phyloP scores from a whole-genome alignment of 2,888 invertebrate species.

The Amphimallon solstitiale region DNA sequence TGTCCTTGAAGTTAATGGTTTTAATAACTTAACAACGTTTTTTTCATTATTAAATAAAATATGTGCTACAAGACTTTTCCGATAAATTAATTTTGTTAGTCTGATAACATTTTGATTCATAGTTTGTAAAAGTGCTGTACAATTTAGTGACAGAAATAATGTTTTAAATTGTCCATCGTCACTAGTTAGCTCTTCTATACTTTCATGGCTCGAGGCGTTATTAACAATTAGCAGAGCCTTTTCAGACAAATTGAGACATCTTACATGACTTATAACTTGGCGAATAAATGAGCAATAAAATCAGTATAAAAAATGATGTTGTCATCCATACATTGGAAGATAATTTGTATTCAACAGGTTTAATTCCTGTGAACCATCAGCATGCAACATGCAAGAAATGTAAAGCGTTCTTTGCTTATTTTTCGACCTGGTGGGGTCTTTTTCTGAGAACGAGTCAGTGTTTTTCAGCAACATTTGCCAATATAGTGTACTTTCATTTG shows the following conservation, averaged over 20 bases:
- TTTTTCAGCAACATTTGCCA: slow-evolving; percentile 32
- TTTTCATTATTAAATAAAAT: slow-evolving; percentile 34
- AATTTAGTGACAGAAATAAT: slow-evolving; percentile 40
- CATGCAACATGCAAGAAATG: slow-evolving; percentile 31
- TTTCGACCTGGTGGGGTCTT: slow-evolving; percentile 35
- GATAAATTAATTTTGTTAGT: slow-evolving; percentile 32
- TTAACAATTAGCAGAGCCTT: slow-evolving; percentile 31
- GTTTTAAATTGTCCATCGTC: slow-evolving; percentile 36
- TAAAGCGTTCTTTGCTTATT: slow-evolving; percentile 28
- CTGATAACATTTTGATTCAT: slow-evolving; percentile 40
- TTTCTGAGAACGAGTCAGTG: slow-evolving; percentile 21
- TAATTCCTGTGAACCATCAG: no score
- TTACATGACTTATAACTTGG: background rate
- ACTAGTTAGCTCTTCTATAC: slow-evolving; percentile 17
- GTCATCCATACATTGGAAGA: no score
- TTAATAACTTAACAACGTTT: slow-evolving; percentile 20
- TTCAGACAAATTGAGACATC: background rate
- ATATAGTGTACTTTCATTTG: slow-evolving; percentile 14
- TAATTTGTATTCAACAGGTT: no score
- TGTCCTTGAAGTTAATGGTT: slow-evolving; percentile 1
- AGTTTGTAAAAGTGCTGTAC: slow-evolving; percentile 40
- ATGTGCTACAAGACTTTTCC: slow-evolving; percentile 26
- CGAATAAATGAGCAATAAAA: no score
- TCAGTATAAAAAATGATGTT: no score
- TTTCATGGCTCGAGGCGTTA: background rate